phyloP scores from a whole-genome alignment of 2,888 invertebrate genomes.

The Drosophila recens region DNA sequence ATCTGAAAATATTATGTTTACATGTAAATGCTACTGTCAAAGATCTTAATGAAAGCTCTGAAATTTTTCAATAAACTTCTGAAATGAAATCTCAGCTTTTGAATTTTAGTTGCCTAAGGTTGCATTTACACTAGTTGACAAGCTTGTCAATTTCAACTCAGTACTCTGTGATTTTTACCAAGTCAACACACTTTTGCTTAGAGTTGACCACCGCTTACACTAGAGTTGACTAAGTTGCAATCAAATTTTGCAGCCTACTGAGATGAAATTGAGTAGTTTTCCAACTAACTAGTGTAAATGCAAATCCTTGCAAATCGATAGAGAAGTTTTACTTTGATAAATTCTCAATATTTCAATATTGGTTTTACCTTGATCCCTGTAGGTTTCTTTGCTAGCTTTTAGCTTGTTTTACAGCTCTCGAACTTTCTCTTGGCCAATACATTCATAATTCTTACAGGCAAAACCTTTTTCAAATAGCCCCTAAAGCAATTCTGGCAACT shows the following conservation, averaged over 20 bases:
- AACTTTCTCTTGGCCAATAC: slow-evolving; percentile 17
- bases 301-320: no score
- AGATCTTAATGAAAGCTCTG: not conserved
- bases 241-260: no score
- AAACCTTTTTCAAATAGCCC: slow-evolving; percentile 20
- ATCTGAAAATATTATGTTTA: not conserved
- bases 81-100: no score
- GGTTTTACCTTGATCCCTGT: not conserved
- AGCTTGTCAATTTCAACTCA: no score
- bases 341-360: not conserved
- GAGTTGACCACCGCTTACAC: no score
- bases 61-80: not conserved
- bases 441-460: slow-evolving; percentile 40
- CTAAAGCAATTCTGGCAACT: slow-evolving; percentile 48
- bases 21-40: not conserved
- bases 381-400: not conserved
- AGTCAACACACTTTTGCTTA: no score
- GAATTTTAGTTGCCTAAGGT: no score
- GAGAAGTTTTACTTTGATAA: not conserved
- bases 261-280: no score
- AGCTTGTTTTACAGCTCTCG: not conserved
- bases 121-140: no score
- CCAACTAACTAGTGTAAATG: no score
- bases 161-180: no score
- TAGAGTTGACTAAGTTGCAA: no score